Percentiles rank a stretch among this genome's conserved stretches.
Conservation (phyloP, 2,888 invertebrate species). For the Pecten maximus region DNA sequence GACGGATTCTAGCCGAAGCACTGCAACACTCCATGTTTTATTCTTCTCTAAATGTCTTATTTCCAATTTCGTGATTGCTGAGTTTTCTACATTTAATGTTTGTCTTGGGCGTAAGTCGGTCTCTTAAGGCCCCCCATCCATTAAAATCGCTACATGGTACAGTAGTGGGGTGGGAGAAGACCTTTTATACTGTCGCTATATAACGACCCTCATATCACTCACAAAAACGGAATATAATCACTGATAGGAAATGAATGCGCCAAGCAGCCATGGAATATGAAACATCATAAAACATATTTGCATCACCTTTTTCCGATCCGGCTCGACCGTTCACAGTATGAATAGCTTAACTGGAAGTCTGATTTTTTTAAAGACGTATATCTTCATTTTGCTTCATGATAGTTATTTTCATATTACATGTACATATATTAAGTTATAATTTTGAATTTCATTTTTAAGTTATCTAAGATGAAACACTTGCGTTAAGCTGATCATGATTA, state of each 20-base stretch:
- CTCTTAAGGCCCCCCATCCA: background rate
- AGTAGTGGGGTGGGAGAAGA: background rate
- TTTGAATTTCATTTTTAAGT: too few species aligned
- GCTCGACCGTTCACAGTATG: background rate
- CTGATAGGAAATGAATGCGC: background rate
- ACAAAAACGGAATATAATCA: background rate
- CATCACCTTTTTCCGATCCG: background rate
- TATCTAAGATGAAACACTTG: too few species aligned
- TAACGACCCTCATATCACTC: background rate
- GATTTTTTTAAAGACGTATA: too few species aligned
- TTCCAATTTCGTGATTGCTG: background rate
- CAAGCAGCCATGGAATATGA: background rate
- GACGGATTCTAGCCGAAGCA: background rate
- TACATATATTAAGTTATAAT: too few species aligned
- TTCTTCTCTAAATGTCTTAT: background rate
- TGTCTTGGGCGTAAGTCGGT: background rate
- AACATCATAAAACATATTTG: slow-evolving; percentile 1
- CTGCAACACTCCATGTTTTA: background rate
- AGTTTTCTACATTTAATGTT: background rate
- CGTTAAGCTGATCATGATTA: too few species aligned
- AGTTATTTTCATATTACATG: too few species aligned
- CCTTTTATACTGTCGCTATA: background rate
- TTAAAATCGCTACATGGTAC: background rate
- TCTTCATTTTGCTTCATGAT: too few species aligned
- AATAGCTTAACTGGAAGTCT: background rate